Evolutionary conservation across 2,888 invertebrate genomes (phyloP), one percentile per base, ranked within the genome.

Genomic region (Tenthredo scrophulariae): DNA sequence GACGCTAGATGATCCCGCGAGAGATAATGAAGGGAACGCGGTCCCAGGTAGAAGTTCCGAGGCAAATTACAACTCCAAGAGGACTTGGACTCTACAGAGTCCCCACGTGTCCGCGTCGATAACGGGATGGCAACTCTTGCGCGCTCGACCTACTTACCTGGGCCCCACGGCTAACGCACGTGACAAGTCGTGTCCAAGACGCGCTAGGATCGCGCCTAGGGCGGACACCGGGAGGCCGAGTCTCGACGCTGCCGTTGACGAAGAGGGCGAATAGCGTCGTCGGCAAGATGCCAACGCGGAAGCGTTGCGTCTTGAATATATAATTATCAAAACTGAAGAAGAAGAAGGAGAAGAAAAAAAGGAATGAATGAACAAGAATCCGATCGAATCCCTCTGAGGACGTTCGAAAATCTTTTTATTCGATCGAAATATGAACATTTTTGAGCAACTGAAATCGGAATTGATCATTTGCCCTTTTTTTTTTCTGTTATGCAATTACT

Each of bases 271-370:
- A 80, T 18, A 54, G 46, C 43, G 43, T 89, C 85, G 87, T 87
- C 89, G 89, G 89, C 88, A 40, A 80, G 62, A 80, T 40, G 80
- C 80, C 80, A 80, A 80, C 80, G 80, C 80, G 80, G 80, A 80
- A 80, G 80, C 80, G 62, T 50, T 15, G 50, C 58, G 80, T 29
- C 58, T 58, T 80, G 80, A 80, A 80, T 80, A 89, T 88, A 87
- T 89, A 89, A 89, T 87, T 37, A 85, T 84, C 84, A 84, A 40
- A 43, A 40, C 46, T 62, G 62, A 77, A 85, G 77, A 74, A 50
- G 77, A 72, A 75, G 77, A 77, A 46, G 67, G 58, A 74, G 84
- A 58, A 84, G 84, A 86, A 85, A 15, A 67, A 15, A 74, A 83
- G 29, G 65, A 74, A 26, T 10, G 10, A n/a, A 67, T 26, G 15